These are phyloP conservation scores for Gymnobelideus leadbeateri DNA, from an alignment of 2,113 vertebrate species.

Conservation along the genomic window DNA sequence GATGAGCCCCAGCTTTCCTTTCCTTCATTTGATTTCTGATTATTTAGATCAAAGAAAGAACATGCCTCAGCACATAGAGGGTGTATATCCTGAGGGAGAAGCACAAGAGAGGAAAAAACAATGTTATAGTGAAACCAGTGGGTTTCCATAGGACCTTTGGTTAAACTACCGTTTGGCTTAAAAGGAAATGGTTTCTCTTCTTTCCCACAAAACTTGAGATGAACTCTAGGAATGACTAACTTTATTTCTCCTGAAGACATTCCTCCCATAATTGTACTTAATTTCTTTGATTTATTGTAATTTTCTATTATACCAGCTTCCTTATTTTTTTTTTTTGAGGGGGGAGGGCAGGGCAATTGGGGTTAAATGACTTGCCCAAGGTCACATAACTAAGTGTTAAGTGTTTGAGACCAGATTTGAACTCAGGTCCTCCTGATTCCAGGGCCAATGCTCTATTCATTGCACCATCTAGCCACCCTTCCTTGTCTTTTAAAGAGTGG, in stretches of 20 bases:
- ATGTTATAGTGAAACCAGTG: background rate
- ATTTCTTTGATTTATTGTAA: background rate
- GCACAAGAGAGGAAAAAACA: background rate
- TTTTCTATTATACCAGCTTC: conserved; percentile 5
- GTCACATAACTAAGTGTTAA: too few species aligned
- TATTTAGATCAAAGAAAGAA: background rate
- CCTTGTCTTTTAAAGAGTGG: background rate
- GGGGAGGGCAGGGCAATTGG: too few species aligned
- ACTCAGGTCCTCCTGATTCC: too few species aligned
- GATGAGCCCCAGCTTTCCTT: background rate
- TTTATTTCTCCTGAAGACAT: background rate
- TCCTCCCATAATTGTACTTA: background rate
- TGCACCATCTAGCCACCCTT: background rate
- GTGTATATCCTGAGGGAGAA: background rate
- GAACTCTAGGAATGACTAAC: background rate
- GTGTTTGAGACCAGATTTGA: too few species aligned
- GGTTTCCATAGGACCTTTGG: background rate
- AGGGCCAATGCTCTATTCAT: too few species aligned
- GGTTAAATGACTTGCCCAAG: too few species aligned
- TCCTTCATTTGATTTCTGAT: background rate
- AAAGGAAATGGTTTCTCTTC: conserved; percentile 9
- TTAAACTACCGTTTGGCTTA: conserved; percentile 14
- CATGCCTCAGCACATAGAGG: background rate
- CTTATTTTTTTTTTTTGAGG: background rate
- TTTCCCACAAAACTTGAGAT: background rate